Percentiles rank a stretch among this genome's conserved stretches.
phyloP scores from a whole-genome alignment of 2,113 vertebrate species.

The Rutilus rutilus region DNA sequence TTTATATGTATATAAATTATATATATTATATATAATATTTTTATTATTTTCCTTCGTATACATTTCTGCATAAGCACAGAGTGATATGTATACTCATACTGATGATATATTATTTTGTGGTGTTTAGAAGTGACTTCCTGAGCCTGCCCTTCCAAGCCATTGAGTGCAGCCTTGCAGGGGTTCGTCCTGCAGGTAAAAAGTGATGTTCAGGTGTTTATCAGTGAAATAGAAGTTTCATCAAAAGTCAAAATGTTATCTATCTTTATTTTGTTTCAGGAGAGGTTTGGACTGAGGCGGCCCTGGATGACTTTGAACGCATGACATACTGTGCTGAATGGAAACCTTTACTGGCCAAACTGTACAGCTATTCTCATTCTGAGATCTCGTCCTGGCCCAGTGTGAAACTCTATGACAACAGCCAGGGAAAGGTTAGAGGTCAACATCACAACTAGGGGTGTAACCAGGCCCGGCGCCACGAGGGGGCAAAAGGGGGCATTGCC shows the following conservation, averaged over 20 bases:
- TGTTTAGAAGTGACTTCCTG: conserved; percentile 89
- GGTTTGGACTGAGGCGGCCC: conserved; percentile 79
- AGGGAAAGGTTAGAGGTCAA: conserved; percentile 71
- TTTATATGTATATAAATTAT: too few species aligned
- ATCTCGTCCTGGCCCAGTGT: conserved; percentile 80
- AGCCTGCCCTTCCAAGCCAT: conserved; percentile 94
- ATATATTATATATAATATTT: too few species aligned
- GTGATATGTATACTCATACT: not conserved
- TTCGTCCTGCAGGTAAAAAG: conserved; percentile 79
- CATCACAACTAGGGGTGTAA: not conserved
- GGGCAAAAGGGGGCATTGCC: too few species aligned
- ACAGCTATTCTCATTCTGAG: conserved; percentile 82
- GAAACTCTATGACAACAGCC: conserved; percentile 74
- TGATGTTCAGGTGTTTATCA: not conserved
- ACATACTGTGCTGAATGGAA: conserved; percentile 84
- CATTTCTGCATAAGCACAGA: not conserved
- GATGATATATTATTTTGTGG: conserved; percentile 1
- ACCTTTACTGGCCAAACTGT: conserved; percentile 85
- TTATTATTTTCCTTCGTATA: not conserved
- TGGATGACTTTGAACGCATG: conserved; percentile 84
- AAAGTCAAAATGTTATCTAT: not conserved
- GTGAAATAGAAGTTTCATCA: not conserved
- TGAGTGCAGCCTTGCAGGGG: conserved; percentile 85
- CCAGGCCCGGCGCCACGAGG: too few species aligned
- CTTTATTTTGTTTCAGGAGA: conserved; percentile 67